Evolutionary conservation across 1,140 invertebrate species (phyloP).

Genomic region (Propsilocerus akamusi): DNA sequence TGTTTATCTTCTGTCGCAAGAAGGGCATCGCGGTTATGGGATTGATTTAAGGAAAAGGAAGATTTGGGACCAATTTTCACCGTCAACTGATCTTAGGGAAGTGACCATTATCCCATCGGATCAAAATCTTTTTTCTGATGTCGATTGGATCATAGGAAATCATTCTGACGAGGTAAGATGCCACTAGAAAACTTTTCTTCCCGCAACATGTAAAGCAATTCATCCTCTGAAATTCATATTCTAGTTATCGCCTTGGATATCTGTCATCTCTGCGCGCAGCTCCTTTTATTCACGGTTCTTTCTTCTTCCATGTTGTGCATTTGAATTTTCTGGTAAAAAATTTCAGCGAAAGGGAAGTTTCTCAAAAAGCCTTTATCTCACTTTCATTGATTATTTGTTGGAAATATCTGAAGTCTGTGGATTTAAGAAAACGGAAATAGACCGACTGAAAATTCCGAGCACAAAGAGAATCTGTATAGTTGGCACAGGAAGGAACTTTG

Average conservation of each 20-base stretch:
- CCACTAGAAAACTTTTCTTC: no score
- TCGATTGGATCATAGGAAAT: slow-evolving; percentile 94
- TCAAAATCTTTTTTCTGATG: slow-evolving; percentile 46
- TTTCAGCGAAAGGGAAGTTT: slow-evolving; percentile 46
- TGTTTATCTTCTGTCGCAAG: slow-evolving; percentile 66
- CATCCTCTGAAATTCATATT: no score
- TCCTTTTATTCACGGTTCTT: slow-evolving; percentile 59
- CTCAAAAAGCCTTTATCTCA: slow-evolving; percentile 55
- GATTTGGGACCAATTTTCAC: slow-evolving; percentile 71
- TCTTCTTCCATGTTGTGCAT: slow-evolving; percentile 85
- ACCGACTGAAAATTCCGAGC: slow-evolving; percentile 86
- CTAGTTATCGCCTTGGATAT: slow-evolving; percentile 96
- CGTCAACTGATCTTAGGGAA: slow-evolving; percentile 30
- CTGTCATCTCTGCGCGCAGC: slow-evolving; percentile 67
- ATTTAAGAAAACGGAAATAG: slow-evolving; percentile 45
- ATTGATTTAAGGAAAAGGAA: slow-evolving; percentile 77
- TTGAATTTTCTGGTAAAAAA: slow-evolving; percentile 76
- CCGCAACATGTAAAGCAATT: no score
- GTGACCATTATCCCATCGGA: slow-evolving; percentile 49
- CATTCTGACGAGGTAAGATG: slow-evolving; percentile 98
- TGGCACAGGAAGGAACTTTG: slow-evolving; percentile 36
- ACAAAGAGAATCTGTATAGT: slow-evolving; percentile 80
- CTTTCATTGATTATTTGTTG: slow-evolving; percentile 66
- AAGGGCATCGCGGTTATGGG: slow-evolving; percentile 74
- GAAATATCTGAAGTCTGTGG: slow-evolving; percentile 52